Evolutionary conservation across 1,140 invertebrate species (phyloP).

Genomic region (Asobara japonica): DNA sequence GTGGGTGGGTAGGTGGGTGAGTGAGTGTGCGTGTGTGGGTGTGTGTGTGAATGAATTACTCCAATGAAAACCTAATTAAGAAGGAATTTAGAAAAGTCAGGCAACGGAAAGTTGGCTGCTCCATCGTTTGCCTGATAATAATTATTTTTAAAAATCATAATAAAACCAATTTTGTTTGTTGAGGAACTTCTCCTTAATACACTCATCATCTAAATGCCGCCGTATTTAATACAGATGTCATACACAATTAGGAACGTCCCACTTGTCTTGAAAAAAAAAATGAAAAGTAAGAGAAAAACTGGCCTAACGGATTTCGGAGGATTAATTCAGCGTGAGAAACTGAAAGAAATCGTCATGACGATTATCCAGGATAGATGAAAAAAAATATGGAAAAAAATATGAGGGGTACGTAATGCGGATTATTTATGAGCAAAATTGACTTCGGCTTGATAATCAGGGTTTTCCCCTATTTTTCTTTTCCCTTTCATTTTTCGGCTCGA

Average conservation of each 20-base stretch:
- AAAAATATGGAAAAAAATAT: neutral
- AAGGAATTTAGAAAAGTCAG: no score
- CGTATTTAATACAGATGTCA: neutral
- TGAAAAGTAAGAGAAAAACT: neutral
- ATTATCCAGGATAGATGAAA: neutral
- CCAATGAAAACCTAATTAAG: no score
- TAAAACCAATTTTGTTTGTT: no score
- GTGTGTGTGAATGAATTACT: no score
- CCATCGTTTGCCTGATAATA: no score
- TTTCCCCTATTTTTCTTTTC: neutral
- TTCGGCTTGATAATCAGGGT: neutral
- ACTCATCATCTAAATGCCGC: no score
- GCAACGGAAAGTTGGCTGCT: no score
- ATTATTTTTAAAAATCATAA: no score
- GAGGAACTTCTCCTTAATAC: no score
- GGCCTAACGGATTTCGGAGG: neutral
- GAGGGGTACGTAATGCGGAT: neutral
- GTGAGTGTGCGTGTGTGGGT: no score
- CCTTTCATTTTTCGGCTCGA: neutral
- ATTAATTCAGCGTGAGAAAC: constrained; percentile 8
- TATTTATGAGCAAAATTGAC: constrained; percentile 25
- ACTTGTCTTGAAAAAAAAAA: neutral
- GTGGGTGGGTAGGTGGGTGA: no score
- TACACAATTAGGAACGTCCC: neutral
- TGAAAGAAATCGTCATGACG: neutral